Conservation (phyloP, 2,888 invertebrate genomes). For the Pseudococcus jackbeardsleyi region DNA sequence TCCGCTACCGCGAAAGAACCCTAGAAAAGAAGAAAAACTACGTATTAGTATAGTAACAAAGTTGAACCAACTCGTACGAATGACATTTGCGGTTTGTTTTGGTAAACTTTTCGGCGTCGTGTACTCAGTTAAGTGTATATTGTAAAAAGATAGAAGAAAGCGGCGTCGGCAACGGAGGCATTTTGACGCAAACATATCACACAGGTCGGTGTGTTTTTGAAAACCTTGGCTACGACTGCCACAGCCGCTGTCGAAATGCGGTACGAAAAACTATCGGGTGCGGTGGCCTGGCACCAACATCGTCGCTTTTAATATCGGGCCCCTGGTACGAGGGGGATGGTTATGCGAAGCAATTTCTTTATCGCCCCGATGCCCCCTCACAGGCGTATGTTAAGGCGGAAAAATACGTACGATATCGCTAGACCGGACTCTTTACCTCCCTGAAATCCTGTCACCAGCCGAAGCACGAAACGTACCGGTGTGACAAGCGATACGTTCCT, state of each 20-base stretch:
- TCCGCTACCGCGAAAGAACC: not conserved
- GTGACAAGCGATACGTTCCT: not conserved
- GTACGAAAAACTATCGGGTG: not conserved
- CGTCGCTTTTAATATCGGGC: constrained; percentile 1
- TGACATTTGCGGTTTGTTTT: constrained; percentile 31
- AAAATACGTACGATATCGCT: not conserved
- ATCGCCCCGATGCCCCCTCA: not conserved
- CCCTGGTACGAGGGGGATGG: not conserved
- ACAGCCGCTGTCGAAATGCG: not conserved
- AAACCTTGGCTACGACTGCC: not conserved
- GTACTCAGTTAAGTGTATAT: not conserved
- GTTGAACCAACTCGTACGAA: not conserved
- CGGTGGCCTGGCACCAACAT: not conserved
- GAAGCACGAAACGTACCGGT: not conserved
- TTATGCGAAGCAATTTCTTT: constrained; percentile 29
- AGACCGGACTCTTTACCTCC: not conserved
- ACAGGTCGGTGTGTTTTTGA: constrained; percentile 16
- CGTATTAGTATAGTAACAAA: not conserved
- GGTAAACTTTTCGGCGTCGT: not conserved
- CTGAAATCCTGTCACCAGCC: not conserved
- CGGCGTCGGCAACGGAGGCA: not conserved
- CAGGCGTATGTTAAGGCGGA: not conserved
- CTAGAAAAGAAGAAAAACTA: not conserved
- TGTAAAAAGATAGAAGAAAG: not conserved
- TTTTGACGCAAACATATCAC: constrained; percentile 18